Base-by-base conservation (phyloP, 2,797 vertebrate genomes). In the Oceanodroma leucorhoa region DNA sequence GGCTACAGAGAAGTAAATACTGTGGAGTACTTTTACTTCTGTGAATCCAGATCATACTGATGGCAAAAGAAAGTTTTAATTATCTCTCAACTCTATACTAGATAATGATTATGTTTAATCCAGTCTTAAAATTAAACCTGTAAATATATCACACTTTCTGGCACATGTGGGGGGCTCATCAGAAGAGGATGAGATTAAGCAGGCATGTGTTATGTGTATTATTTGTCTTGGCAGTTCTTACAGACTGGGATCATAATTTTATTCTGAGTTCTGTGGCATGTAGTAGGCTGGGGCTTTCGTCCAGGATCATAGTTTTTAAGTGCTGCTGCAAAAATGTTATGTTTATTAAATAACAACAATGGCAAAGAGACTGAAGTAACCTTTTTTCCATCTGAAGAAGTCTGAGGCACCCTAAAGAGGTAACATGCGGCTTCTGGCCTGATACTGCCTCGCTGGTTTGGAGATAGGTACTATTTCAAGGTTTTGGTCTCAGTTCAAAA, bases 401-500 rank as follows among this genome's bases (percentile, higher is more conserved):
- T 82, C 11, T 62, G 89, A 70, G 55, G 43, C 32, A 77, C 58
- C 46, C 77, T 82, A 16, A 86, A 76, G 83, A 86, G 50, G 36
- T 72, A 87, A 45, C 64, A 77, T 73, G 91, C 58, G 67, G 75
- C 55, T 91, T 80, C 51, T 91, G 84, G 46, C 34, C 84, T 85
- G 38, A 51, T 58, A n/a, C 21, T 83, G 72, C 34, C 57, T 65
- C 7, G n/a, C 54, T 95, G 46, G 20, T 86, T 96, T 87, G 72
- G 48, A 60, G 60, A 66, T 16, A 67, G 75, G 87, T 53, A 30
- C 17, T 91, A 58, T 86, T 78, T 91, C 24, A 75, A 86, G 50
- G 30, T 86, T 88, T 93, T 87, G 62, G 67, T 83, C 67, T 89
- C 70, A 40, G 24, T 86, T 94, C 79, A 90, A 45, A 78, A 82